A percentile compares a stretch with the other conserved stretches of the same genome.
Evolutionary conservation across 1,140 invertebrate genomes (phyloP).

Genomic region (Ganaspis sp.): DNA sequence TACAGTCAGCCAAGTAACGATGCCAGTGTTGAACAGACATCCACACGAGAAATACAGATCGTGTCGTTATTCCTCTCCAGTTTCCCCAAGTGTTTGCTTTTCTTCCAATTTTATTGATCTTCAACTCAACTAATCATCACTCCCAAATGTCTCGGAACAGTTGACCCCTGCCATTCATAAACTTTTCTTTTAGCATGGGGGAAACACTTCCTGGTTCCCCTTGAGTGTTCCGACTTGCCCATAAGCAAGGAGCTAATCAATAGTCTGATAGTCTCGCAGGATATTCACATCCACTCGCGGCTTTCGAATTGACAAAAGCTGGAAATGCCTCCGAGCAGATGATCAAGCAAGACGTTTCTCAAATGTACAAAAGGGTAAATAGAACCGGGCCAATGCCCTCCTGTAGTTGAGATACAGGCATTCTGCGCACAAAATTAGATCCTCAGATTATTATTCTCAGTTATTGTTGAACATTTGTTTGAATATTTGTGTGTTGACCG

Average conservation of each 20-base stretch:
- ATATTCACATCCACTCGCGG: background rate
- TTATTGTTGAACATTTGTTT: no score
- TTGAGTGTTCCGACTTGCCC: background rate
- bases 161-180: background rate
- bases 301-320: background rate
- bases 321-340: background rate
- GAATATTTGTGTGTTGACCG: background rate
- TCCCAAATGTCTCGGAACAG: background rate
- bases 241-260: slow-evolving; percentile 3
- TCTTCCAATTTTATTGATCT: background rate
- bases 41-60: background rate
- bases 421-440: background rate
- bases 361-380: background rate
- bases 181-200: background rate
- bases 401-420: background rate
- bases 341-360: background rate
- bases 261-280: slow-evolving; percentile 7
- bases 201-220: background rate
- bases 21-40: background rate
- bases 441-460: background rate
- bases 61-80: background rate
- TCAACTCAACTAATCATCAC: background rate
- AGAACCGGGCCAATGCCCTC: background rate
- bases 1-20: background rate
- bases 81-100: background rate